These are phyloP conservation scores for Hyphantria cunea DNA, from an alignment of 1,140 invertebrate species.

Conservation along the genomic window DNA sequence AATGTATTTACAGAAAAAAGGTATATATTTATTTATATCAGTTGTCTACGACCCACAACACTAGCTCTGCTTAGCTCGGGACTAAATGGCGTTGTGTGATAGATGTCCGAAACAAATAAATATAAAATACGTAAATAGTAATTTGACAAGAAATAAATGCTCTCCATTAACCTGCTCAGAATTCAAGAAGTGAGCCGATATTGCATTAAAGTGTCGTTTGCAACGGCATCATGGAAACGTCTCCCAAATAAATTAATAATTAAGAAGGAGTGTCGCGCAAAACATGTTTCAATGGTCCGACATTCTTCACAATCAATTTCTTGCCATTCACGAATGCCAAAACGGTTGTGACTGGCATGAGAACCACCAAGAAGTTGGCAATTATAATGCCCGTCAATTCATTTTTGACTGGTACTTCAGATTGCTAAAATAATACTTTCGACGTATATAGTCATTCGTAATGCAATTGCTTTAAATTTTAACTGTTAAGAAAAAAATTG, in stretches of 20 bases:
- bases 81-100: too few relatives aligned
- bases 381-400: constrained; percentile 44
- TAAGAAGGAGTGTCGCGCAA: constrained; percentile 20
- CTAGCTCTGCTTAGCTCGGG: too few relatives aligned
- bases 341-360: constrained; percentile 19
- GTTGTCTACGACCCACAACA: too few relatives aligned
- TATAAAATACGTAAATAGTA: too few relatives aligned
- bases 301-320: constrained; percentile 29
- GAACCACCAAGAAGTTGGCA: constrained; percentile 34
- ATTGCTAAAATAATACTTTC: too few relatives aligned
- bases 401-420: constrained; percentile 34
- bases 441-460: too few relatives aligned
- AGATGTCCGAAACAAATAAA: too few relatives aligned
- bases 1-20: too few relatives aligned
- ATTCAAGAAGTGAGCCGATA: constrained; percentile 4
- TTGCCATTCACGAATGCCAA: constrained; percentile 8
- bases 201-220: constrained; percentile 13
- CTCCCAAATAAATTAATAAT: constrained; percentile 29
- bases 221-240: constrained; percentile 10
- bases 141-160: too few relatives aligned
- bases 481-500: too few relatives aligned
- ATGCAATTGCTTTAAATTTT: too few relatives aligned
- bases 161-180: not conserved
- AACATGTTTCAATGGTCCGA: constrained; percentile 15
- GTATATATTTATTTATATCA: too few relatives aligned